Conservation (phyloP, 2,888 invertebrate genomes). For the Pantelozetes paolii region DNA sequence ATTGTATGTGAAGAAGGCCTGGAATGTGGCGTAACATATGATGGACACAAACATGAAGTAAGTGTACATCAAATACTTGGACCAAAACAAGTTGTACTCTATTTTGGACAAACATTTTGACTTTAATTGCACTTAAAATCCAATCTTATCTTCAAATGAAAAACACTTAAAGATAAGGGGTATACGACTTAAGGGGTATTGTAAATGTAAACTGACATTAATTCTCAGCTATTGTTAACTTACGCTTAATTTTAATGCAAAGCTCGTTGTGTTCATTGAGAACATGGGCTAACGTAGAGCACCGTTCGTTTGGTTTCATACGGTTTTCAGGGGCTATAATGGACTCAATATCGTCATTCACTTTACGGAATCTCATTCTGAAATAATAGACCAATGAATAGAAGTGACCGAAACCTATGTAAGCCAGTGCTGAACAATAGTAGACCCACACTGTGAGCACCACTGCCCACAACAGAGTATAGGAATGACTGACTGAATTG, state of each 20-base stretch:
- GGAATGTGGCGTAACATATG: slow-evolving; percentile 40
- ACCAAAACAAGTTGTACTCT: slow-evolving; percentile 42
- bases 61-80: slow-evolving; percentile 41
- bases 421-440: slow-evolving; percentile 27
- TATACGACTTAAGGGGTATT: no score
- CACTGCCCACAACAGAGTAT: slow-evolving; percentile 1
- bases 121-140: no score
- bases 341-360: slow-evolving; percentile 41
- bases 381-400: slow-evolving; percentile 37
- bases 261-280: slow-evolving; percentile 41
- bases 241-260: slow-evolving; percentile 40
- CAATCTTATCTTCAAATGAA: no score
- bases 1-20: slow-evolving; percentile 42
- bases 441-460: slow-evolving; percentile 35
- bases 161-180: background rate
- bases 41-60: slow-evolving; percentile 41
- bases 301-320: slow-evolving; percentile 40
- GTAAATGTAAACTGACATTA: no score
- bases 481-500: slow-evolving; percentile 2
- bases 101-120: background rate
- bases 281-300: slow-evolving; percentile 32
- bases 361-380: slow-evolving; percentile 42
- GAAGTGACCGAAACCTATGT: slow-evolving; percentile 37
- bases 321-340: slow-evolving; percentile 41
- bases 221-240: background rate